A percentile compares a stretch with the other conserved stretches of the same genome.
phyloP scores from a whole-genome alignment of 2,113 vertebrate species.

The Mirza zaza region DNA sequence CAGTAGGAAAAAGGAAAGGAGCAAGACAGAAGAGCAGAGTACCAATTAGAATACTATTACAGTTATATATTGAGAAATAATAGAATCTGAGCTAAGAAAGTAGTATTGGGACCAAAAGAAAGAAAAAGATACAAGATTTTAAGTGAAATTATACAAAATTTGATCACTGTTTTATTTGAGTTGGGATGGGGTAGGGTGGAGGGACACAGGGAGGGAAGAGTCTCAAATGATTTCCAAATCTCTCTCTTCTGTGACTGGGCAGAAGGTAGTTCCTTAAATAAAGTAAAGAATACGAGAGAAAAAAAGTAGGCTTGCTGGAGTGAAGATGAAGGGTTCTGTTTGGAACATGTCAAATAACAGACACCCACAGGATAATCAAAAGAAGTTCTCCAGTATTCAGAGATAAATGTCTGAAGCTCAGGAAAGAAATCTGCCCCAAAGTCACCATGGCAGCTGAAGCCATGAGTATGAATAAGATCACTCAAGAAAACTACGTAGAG shows the following conservation, averaged over 20 bases:
- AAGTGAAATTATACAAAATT: neutral
- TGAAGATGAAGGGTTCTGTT: neutral
- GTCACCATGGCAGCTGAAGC: neutral
- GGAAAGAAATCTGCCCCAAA: neutral
- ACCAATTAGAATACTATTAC: neutral
- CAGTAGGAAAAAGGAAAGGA: neutral
- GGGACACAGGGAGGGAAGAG: neutral
- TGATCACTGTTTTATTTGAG: neutral
- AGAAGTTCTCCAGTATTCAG: neutral
- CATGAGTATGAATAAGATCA: neutral
- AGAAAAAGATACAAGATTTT: neutral
- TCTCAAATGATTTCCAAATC: neutral
- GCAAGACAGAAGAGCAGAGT: neutral
- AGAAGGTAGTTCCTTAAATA: neutral
- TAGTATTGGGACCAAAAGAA: neutral
- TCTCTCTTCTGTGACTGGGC: neutral
- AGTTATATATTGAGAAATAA: conserved; percentile 14
- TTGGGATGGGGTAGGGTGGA: neutral
- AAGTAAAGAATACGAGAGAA: neutral
- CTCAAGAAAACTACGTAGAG: neutral
- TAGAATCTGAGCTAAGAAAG: neutral
- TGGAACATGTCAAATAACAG: neutral
- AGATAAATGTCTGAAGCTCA: neutral
- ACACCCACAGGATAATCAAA: neutral
- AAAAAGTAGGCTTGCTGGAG: neutral